Percentiles rank a stretch among this genome's conserved stretches.
Evolutionary conservation across 2,113 vertebrate genomes (phyloP).

Genomic region (Alligator sinensis): DNA sequence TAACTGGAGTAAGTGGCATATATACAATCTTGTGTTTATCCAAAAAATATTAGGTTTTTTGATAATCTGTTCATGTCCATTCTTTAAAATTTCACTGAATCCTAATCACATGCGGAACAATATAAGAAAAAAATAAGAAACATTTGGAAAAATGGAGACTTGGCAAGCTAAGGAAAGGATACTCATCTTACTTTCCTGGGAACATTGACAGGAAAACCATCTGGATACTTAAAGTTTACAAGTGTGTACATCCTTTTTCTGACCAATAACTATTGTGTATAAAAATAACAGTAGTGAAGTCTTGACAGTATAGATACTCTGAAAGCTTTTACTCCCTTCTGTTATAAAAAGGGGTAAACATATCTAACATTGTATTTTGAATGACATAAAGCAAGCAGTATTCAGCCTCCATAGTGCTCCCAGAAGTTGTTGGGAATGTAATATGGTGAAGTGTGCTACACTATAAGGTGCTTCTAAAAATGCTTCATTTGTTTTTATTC

Average conservation of each 20-base stretch:
- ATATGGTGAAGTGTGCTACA: neutral
- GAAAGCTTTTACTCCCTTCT: neutral
- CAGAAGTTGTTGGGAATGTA: neutral
- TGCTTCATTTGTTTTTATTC: too few species aligned
- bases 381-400: neutral
- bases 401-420: neutral
- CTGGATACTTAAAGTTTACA: constrained; percentile 30
- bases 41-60: neutral
- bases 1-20: neutral
- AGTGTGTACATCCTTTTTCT: neutral
- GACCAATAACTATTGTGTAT: neutral
- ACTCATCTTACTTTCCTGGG: neutral
- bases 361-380: neutral
- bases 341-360: neutral
- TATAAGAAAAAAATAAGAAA: neutral
- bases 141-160: neutral
- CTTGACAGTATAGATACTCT: neutral
- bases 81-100: neutral
- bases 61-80: neutral
- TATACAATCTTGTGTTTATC: neutral
- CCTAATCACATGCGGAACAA: neutral
- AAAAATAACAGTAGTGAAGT: neutral
- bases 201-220: constrained; percentile 37
- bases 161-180: neutral
- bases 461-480: too few species aligned